Evolutionary conservation across 2,113 vertebrate genomes (phyloP), one percentile per base, ranked within the genome.

Genomic region (Miniopterus natalensis): DNA sequence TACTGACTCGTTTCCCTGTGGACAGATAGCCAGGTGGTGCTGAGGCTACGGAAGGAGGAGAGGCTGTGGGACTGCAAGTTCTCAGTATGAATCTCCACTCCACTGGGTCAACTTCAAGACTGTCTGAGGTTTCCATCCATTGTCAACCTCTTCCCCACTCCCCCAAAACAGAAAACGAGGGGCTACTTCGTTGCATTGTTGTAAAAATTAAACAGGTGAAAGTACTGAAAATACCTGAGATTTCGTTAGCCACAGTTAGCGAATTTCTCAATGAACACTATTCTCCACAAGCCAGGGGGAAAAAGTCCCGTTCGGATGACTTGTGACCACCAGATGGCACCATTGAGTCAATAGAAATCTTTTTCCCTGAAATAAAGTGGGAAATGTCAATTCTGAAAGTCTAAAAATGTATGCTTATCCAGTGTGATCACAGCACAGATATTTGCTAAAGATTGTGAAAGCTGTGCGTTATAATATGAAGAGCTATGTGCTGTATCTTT

Each of bases 251-350:
- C 3, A 83, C 13, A 42, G 15, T 47, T 53, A 85, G 78, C 0
- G 3, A 40, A 42, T 83, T 78, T 87, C 21, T 81, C 21, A 70
- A 29, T 57, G 45, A 31, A 84, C 14, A 11, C 20, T 55, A 36
- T 36, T 36, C 36, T 36, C 36, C 36, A 36, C 36, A 36, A 36
- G 36, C 36, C 2, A 36, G 36, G 36, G 6, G 45, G 7, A 40
- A n/a, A 71, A 36, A 74, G 63, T 59, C 42, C 10, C 31, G 18
- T 51, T 86, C 8, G 17, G 23, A 36, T 1, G 18, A 20, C 0
- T 31, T 92, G 45, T 59, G 40, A 18, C 96, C 96, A 95, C 84
- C 2, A 93, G 97, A 66, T 95, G 97, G 96, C 91, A 96, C 4
- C 63, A 91, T 97, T 77, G 74, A 92, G 88, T 65, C 59, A 89